A percentile compares a stretch with the other conserved stretches of the same genome.
Evolutionary conservation across 1,140 invertebrate species (phyloP).

Genomic region (Cotesia chilonis): DNA sequence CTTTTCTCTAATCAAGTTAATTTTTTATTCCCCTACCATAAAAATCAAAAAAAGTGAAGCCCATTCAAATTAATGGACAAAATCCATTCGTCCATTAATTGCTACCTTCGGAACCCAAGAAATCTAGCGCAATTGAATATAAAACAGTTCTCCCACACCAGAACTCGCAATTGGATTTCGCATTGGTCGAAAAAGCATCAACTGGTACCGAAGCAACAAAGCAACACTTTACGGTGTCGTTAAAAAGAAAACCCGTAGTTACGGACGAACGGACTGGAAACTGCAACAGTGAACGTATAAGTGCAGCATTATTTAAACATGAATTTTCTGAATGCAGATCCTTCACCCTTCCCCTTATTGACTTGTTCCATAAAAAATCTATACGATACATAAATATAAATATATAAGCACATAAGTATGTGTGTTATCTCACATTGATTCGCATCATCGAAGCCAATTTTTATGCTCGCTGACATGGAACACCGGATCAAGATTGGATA

Average conservation of each 20-base stretch:
- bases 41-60: no score
- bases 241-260: slow-evolving; percentile 19
- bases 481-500: slow-evolving; percentile 38
- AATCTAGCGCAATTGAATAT: no score
- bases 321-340: neutral
- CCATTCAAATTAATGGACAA: no score
- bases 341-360: no score
- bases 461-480: slow-evolving; percentile 38
- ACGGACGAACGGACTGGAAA: neutral
- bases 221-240: slow-evolving; percentile 17
- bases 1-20: no score
- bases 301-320: slow-evolving; percentile 23
- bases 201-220: neutral
- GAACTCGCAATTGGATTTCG: no score
- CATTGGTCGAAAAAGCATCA: neutral
- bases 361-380: no score
- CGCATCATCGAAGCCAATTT: slow-evolving; percentile 34
- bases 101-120: no score
- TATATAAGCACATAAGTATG: neutral
- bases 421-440: slow-evolving; percentile 20
- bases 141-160: no score
- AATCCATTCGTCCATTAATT: no score
- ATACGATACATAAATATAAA: no score
- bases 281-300: neutral
- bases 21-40: no score